These are phyloP conservation scores for Aspiorhynchus laticeps DNA, from an alignment of 2,113 vertebrate genomes.

Conservation along the genomic window DNA sequence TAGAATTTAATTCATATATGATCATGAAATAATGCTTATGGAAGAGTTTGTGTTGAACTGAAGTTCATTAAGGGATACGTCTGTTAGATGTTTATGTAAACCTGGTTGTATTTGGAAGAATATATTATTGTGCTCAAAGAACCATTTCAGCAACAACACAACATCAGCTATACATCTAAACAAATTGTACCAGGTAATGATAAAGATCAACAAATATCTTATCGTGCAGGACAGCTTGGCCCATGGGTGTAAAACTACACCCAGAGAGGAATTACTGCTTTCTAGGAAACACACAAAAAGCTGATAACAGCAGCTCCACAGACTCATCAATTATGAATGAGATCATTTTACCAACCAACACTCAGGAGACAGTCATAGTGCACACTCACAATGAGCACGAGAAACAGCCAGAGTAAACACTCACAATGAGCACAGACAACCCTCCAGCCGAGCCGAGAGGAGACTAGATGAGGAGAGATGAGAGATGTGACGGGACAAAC, in stretches of 20 bases:
- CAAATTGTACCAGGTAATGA: not conserved
- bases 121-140: not conserved
- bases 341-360: not conserved
- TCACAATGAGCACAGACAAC: not conserved
- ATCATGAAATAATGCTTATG: too few species aligned
- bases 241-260: not conserved
- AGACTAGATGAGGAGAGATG: not conserved
- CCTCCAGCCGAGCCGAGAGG: not conserved
- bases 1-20: too few species aligned
- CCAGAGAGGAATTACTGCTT: constrained; percentile 22
- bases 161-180: not conserved
- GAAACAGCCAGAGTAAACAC: too few species aligned
- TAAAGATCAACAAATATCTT: not conserved
- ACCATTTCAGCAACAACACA: not conserved
- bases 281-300: constrained; percentile 56
- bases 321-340: not conserved
- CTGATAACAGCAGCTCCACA: constrained; percentile 55
- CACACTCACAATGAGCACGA: too few species aligned
- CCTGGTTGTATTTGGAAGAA: not conserved
- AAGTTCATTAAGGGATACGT: too few species aligned
- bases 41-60: too few species aligned
- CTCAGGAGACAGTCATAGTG: not conserved
- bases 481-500: not conserved
- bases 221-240: not conserved
- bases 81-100: not conserved